Evolutionary conservation across 2,797 vertebrate genomes (phyloP), one percentile per base, ranked within the genome.

Genomic region (Syncerus caffer): DNA sequence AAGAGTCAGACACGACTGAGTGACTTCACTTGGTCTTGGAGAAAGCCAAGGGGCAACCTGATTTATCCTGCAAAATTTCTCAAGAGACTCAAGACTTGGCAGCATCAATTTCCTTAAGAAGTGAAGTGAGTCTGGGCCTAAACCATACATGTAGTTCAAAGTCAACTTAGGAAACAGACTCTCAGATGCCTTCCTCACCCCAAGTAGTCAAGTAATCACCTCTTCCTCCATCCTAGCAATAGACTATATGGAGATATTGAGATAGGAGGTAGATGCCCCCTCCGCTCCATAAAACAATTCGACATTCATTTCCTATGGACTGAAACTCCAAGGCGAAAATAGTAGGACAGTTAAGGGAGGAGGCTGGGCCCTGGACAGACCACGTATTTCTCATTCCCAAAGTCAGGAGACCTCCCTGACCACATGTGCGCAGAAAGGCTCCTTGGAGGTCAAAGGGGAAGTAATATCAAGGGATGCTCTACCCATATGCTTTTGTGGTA

Each of bases 1-100:
- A 58, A 58, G 57, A 58, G 25, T 58, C 0, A 0, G 11, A 58
- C 57, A 27, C 0, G 11, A 58, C 25, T 27, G 25, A 27, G 57
- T 4, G 0, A 58, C 57, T 58, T 58, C 57, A 27, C 5, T 27
- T 5, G 57, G 57, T 58, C 57, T 58, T 58, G 2, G 31, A 3
- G 7, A 38, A 76, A 86, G 11, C 6, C 34, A 82, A 60, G n/a
- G 80, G 93, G 29, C 58, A 34, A 93, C 16, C 2, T 82, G 29
- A 15, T 71, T 82, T 47, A 17, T 16, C 12, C 21, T 80, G 27
- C 12, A 34, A 19, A 74, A 53, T 19, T 4, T 29, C 7, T 7
- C 27, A 38, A 7, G 7, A 94, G 45, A 89, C 83, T 74, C 11
- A 55, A 55, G 10, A 45, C 38, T 47, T 87, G 29, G 25, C 45